These are phyloP conservation scores for Dolichomitus sp. DNA, from an alignment of 2,888 invertebrate species.

Conservation along the genomic window DNA sequence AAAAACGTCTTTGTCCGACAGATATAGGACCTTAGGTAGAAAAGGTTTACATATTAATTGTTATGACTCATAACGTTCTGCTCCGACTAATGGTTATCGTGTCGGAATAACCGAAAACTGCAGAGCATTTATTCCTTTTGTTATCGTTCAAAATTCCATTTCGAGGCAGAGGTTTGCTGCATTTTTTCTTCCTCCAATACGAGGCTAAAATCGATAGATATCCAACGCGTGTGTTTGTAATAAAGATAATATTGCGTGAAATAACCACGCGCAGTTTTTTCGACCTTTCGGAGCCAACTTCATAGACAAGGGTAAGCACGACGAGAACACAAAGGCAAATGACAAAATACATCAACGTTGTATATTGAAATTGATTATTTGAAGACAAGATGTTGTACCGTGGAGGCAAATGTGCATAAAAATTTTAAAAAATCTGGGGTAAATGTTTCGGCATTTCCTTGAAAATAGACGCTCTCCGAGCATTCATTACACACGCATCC, in stretches of 20 bases:
- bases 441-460: not conserved
- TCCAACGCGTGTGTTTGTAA: conserved; percentile 16
- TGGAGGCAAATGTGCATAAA: not conserved
- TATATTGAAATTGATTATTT: conserved; percentile 1
- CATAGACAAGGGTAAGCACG: not conserved
- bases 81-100: conserved; percentile 1
- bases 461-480: not conserved
- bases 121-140: not conserved
- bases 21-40: conserved; percentile 61
- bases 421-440: not conserved
- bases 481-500: not conserved
- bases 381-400: not conserved
- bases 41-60: conserved; percentile 58
- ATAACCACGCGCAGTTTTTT: not conserved
- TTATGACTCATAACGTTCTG: conserved; percentile 51
- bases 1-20: conserved; percentile 26
- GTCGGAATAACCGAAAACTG: conserved; percentile 38
- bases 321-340: not conserved
- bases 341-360: not conserved
- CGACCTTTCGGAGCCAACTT: not conserved
- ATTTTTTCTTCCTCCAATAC: not conserved
- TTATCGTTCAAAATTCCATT: conserved; percentile 15
- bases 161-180: conserved; percentile 5
- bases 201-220: conserved; percentile 45
- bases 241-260: conserved; percentile 9